Evolutionary conservation across 2,797 vertebrate genomes (phyloP).

Genomic region (Epinephelus malabaricus): DNA sequence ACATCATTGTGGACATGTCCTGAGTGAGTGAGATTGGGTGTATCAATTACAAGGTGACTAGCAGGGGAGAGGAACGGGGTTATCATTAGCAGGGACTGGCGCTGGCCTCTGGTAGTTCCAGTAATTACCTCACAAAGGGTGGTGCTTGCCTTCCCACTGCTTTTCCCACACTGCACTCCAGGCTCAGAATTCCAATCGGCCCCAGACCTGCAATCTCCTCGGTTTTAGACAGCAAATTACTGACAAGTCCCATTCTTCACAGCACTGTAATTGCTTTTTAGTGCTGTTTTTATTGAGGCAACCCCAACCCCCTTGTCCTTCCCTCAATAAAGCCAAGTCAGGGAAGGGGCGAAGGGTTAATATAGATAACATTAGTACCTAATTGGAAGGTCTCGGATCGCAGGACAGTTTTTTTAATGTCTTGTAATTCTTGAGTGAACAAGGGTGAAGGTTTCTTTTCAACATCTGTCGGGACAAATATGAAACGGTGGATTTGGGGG

Average conservation of each 20-base stretch:
- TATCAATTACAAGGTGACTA: conserved; percentile 86
- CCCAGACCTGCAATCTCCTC: conserved; percentile 89
- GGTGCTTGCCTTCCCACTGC: conserved; percentile 88
- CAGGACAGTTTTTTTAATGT: conserved; percentile 53
- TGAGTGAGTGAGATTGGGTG: conserved; percentile 67
- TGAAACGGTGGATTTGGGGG: no score
- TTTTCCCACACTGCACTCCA: conserved; percentile 90
- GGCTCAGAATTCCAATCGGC: conserved; percentile 89
- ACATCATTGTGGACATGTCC: conserved; percentile 50
- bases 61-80: conserved; percentile 82
- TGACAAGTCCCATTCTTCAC: conserved; percentile 89
- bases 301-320: conserved; percentile 77
- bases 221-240: conserved; percentile 90
- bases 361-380: conserved; percentile 84
- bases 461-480: no score
- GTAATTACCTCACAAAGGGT: conserved; percentile 90
- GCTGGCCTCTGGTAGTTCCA: conserved; percentile 88
- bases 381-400: conserved; percentile 78
- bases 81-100: conserved; percentile 88
- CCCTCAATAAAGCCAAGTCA: conserved; percentile 81
- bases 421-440: neutral
- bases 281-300: conserved; percentile 89
- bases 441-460: neutral
- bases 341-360: conserved; percentile 82
- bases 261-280: conserved; percentile 90